Evolutionary conservation across 92 coral and sea anemone genomes (phyloP), one percentile per base, ranked within the genome.

Genomic region (Palythoa grandiflora): DNA sequence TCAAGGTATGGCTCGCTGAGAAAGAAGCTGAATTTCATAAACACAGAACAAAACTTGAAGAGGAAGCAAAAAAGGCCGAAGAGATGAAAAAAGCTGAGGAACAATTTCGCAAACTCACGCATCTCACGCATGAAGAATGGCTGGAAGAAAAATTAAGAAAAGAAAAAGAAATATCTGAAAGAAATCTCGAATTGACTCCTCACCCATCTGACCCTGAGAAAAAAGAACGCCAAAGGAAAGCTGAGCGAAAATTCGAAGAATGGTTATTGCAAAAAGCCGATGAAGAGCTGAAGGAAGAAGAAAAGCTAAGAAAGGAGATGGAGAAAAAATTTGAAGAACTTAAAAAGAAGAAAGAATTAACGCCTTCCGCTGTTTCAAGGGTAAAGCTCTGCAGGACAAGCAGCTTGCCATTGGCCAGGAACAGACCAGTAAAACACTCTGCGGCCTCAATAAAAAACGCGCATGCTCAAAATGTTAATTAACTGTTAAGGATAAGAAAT

Each of bases 281-380:
- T 16, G 76, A 65, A 50, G 86, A 81, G 61, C n/a, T 81, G 75
- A 81, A 63, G 38, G 86, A 81, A 39, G 86, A 81, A 81, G 86
- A 81, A 21, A 68, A 20, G 28, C 73, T 47, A 20, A 81, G 86
- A 68, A 81, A 44, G 75, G 63, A 63, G 60, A 81, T 40, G 86
- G 86, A 65, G 63, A 81, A 66, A 81, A 81, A 60, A 39, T 81
- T 66, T 68, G 86, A 81, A 40, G 86, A 81, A 68, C 71, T 66
- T 71, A 81, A 81, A 48, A 81, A 66, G 86, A 81, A 81, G 53
- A 81, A 68, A 52, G 59, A 63, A 1, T 65, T 3, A 20, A 16
- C 59, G 9, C 66, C 86, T 6, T 75, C 60, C 3, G 75, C 75
- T 65, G 47, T 68, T n/a, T 21, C 86, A 19, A 51, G 59, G 11